Conservation (phyloP, 2,113 vertebrate genomes). For the Tamias sibiricus region DNA sequence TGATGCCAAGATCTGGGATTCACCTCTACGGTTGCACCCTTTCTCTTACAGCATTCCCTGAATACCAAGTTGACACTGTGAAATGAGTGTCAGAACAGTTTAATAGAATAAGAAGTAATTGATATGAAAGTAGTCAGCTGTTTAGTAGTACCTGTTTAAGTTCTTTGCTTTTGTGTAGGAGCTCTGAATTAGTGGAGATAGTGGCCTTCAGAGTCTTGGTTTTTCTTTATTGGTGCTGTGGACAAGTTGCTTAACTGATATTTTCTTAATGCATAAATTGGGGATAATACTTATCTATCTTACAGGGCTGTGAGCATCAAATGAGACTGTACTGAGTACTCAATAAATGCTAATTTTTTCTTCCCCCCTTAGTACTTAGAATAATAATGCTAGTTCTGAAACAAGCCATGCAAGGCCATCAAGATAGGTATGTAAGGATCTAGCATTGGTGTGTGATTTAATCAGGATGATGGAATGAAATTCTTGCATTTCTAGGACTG, state of each 20-base stretch:
- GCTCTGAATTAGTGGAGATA: background rate
- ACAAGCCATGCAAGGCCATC: background rate
- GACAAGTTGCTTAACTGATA: slow-evolving; percentile 36
- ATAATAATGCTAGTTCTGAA: slow-evolving; percentile 32
- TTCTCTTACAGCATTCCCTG: slow-evolving; percentile 31
- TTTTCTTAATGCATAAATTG: slow-evolving; percentile 52
- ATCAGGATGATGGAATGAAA: background rate
- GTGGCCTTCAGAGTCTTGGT: background rate
- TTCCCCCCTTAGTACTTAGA: slow-evolving; percentile 33
- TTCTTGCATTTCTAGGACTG: slow-evolving; percentile 37
- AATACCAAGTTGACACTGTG: background rate
- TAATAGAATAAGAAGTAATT: slow-evolving; percentile 28
- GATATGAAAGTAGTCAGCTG: slow-evolving; percentile 21
- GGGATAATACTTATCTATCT: slow-evolving; percentile 41
- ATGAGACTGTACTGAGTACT: slow-evolving; percentile 11
- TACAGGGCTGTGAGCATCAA: slow-evolving; percentile 44
- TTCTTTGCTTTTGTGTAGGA: background rate
- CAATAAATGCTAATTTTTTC: slow-evolving; percentile 48
- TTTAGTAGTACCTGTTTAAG: background rate
- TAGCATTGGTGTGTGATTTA: slow-evolving; percentile 54
- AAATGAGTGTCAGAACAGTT: slow-evolving; percentile 8
- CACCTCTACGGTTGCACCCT: background rate
- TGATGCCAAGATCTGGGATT: background rate
- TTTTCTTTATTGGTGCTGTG: slow-evolving; percentile 40
- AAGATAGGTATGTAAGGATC: background rate